Conservation (phyloP, 2,113 vertebrate species). For the Myotis davidii region DNA sequence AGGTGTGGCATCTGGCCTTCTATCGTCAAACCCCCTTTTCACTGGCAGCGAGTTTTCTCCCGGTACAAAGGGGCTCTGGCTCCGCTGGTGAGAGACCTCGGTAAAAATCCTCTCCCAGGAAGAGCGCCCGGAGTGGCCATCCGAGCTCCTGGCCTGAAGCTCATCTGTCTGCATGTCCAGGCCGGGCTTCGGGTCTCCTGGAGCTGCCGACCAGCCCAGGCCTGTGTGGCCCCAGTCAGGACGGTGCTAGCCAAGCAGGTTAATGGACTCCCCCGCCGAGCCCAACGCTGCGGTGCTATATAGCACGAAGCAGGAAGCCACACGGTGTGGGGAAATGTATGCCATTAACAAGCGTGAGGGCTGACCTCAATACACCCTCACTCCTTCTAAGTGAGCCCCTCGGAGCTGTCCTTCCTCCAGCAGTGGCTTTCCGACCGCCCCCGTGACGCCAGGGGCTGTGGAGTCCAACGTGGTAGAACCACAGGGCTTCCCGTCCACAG, state of each 20-base stretch:
- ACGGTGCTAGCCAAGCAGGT: not conserved
- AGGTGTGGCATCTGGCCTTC: conserved; percentile 84
- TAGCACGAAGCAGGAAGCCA: not conserved
- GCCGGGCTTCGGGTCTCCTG: not conserved
- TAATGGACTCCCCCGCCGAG: not conserved
- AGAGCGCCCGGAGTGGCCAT: not conserved
- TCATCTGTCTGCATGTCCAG: not conserved
- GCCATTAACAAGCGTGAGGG: not conserved
- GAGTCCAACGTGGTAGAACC: rapidly evolving
- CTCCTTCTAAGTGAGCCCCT: not conserved
- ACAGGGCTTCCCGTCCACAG: not conserved
- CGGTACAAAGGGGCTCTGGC: not conserved
- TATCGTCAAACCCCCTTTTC: conserved; percentile 71
- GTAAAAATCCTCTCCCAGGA: conserved; percentile 19
- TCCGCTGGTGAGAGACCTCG: not conserved
- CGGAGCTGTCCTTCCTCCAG: not conserved
- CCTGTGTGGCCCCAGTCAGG: not conserved
- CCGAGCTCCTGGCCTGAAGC: not conserved
- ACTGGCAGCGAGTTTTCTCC: conserved; percentile 62
- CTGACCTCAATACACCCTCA: not conserved
- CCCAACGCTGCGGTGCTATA: not conserved
- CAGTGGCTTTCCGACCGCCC: not conserved
- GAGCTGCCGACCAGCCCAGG: not conserved
- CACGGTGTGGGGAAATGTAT: not conserved
- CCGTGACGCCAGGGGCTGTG: not conserved